Evolutionary conservation across 2,797 vertebrate genomes (phyloP).

Genomic region (Staurois parvus): DNA sequence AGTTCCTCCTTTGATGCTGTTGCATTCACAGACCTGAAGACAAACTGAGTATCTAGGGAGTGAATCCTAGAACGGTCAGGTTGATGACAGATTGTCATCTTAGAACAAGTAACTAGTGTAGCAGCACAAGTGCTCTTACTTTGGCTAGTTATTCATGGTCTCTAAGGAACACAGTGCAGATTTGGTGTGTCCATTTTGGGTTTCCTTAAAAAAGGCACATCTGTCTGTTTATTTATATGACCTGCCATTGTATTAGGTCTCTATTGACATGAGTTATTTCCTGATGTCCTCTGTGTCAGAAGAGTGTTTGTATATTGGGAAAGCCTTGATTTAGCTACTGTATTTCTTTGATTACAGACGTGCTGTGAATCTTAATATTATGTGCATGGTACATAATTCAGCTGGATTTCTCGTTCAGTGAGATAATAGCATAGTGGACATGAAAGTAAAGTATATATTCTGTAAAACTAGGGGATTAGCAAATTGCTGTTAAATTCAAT

Average conservation of each 20-base stretch:
- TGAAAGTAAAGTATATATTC: no score
- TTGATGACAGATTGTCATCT: slow-evolving; percentile 34
- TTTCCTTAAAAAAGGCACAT: neutral
- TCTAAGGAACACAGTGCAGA: neutral
- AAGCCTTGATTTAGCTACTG: no score
- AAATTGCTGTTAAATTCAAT: no score
- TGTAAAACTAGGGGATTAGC: no score
- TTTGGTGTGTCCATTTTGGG: neutral
- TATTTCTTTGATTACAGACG: no score
- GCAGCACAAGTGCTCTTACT: neutral
- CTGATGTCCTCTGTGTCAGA: neutral
- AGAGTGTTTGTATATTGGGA: neutral
- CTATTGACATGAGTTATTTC: slow-evolving; percentile 5
- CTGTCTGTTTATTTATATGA: neutral
- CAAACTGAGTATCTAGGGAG: slow-evolving; percentile 21
- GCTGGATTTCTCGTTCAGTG: no score
- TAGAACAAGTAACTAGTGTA: neutral
- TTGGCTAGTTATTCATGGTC: neutral
- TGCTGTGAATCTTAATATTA: no score
- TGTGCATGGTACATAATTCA: no score
- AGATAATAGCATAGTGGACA: no score
- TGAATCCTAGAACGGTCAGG: slow-evolving; percentile 3
- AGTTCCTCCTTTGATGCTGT: slow-evolving; percentile 4
- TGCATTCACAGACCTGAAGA: neutral
- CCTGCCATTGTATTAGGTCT: neutral